Evolutionary conservation across 1,140 invertebrate genomes (phyloP).

Genomic region (Neelides sp.): DNA sequence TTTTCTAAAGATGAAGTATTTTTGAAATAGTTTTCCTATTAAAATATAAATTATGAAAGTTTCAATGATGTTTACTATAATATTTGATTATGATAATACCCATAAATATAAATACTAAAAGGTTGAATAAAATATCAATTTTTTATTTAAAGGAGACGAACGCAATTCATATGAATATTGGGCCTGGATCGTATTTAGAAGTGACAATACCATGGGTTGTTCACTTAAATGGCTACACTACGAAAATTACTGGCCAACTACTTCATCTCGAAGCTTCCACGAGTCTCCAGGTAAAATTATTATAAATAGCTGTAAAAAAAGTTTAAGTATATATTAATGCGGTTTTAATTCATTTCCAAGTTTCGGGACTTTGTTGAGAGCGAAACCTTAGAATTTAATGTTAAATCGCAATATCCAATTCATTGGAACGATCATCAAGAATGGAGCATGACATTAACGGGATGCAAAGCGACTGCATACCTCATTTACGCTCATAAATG

Average conservation of each 20-base stretch:
- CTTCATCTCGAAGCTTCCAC: constrained; percentile 87
- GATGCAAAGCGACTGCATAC: constrained; percentile 82
- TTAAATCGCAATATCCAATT: constrained; percentile 74
- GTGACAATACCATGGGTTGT: constrained; percentile 90
- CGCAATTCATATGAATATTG: constrained; percentile 85
- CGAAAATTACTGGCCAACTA: constrained; percentile 81
- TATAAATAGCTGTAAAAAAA: constrained; percentile 3
- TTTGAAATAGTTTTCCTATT: neutral
- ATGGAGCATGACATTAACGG: constrained; percentile 77
- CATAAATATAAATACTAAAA: constrained; percentile 5
- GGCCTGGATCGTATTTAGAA: constrained; percentile 85
- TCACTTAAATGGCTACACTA: constrained; percentile 67
- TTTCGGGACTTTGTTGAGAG: constrained; percentile 82
- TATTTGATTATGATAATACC: neutral
- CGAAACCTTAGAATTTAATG: constrained; percentile 84
- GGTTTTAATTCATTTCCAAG: constrained; percentile 31
- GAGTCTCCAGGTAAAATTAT: constrained; percentile 54
- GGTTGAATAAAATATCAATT: constrained; percentile 4
- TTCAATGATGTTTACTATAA: neutral
- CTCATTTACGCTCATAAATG: constrained; percentile 88
- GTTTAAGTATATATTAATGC: neutral
- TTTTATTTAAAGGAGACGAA: constrained; percentile 61
- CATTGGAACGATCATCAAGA: constrained; percentile 91
- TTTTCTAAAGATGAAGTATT: constrained; percentile 80
- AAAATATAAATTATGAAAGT: constrained; percentile 1